Base-by-base conservation (phyloP, 2,888 invertebrate species). In the Cerceris rybyensis region DNA sequence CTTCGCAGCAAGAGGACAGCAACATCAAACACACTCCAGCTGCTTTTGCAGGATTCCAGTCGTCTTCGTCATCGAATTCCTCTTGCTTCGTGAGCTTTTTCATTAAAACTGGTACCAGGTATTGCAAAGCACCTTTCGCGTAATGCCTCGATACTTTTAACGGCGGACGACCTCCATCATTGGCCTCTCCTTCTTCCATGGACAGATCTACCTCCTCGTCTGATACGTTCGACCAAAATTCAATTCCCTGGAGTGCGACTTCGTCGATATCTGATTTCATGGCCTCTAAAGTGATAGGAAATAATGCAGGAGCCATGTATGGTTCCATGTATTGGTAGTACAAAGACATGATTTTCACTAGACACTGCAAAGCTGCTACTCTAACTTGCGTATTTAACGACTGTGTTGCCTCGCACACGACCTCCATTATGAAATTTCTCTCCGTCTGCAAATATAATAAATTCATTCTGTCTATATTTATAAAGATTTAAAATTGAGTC, bases 151-250 rank as follows among this genome's bases (percentile, higher is more conserved):
- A 99, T 0, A 98, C 97, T 91, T 98, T 94, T 28, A 96, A 95
- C 17, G 99, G 99, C n/a, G 98, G 97, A 80, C 97, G 95, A n/a
- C 99, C 97, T 92, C 88, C 96, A 92, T 99, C 99, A 52, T 95
- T 95, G 11, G 99, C 99, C 93, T 99, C 99, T 58, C 96, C 96
- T 89, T 97, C 97, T 93, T 99, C 98, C 91, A 98, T 97, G 1
- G 97, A 95, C 83, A 99, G 94, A 93, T 99, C 99, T 49, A 99
- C 98, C 93, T 99, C 99, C 93, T 99, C 99, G 93, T 99, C 99
- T 90, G 99, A 98, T 0, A 99, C 99, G 89, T 98, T 99, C 6
- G 99, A 99, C 99, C 99, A 99, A 93, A 99, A 99, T 93, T 99
- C 99, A 92, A 99, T 99, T 84, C 99, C 99, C 94, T 99, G 99